Evolutionary conservation across 2,113 vertebrate genomes (phyloP), one percentile per base, ranked within the genome.

Genomic region (Maccullochella peelii): DNA sequence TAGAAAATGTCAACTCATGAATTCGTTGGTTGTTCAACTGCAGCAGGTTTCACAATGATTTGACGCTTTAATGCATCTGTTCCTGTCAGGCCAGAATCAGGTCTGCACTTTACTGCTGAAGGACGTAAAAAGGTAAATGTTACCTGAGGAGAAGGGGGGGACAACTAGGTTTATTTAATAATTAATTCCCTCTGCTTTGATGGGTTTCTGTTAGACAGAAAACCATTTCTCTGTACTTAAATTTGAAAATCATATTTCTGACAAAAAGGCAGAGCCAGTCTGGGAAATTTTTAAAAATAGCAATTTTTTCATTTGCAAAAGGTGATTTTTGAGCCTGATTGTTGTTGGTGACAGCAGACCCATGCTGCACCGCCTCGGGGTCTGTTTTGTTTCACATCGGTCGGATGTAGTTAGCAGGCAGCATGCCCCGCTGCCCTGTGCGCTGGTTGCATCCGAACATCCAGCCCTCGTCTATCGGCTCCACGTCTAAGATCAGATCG

Each of bases 361-460:
- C n/a, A n/a, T n/a, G n/a, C n/a, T n/a, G n/a, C 33, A 40, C 30
- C 18, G 0, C 4, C 25, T 36, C 15, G 49, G 66, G 20, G 36
- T 16, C 2, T 38, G 0, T 42, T 5, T 38, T 3, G 68, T 54
- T 62, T 95, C 86, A 99, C 86, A 98, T 91, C 23, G 96, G 95
- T 91, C 97, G 96, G 82, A 99, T 97, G 6, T 99, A 99, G 95
- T 99, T 99, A 69, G 98, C 96, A 0, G 98, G 98, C 40, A 99
- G 96, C 97, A 99, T 96, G 1, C 98, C 98, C 0, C 96, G 96
- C 94, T 98, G 97, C 0, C 98, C 98, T 0, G 98, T 99, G 92
- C 98, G 97, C 95, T 98, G 97, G 94, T 99, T 98, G 5, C 96
- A 96, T 65, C 98, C 98, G 0, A 97, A 99, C 96, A 99, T 96